A percentile compares a stretch with the other conserved stretches of the same genome.
These are phyloP conservation scores for Leptinotarsa lineolata DNA, from an alignment of 1,140 invertebrate genomes.

Conservation along the genomic window DNA sequence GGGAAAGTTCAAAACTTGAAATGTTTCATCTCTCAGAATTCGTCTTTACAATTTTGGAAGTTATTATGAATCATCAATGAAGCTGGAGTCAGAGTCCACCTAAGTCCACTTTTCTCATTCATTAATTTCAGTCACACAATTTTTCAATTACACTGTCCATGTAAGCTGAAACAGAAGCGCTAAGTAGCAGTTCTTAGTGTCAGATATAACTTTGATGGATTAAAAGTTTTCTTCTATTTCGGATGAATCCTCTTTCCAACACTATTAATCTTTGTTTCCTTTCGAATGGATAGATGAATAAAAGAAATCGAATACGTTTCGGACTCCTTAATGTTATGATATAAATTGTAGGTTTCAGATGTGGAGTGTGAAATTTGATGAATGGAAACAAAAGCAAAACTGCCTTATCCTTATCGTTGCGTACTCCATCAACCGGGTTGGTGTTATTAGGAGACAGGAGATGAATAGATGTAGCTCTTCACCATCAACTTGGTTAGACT, in stretches of 20 bases:
- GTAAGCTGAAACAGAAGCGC: constrained; percentile 13
- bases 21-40: too few species aligned
- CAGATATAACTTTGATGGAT: constrained; percentile 22
- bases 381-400: too few species aligned
- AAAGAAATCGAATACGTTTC: constrained; percentile 16
- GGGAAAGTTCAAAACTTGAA: too few species aligned
- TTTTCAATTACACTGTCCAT: constrained; percentile 16
- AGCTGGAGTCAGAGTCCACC: too few species aligned
- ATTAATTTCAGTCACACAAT: constrained; percentile 17
- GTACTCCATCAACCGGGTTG: too few species aligned
- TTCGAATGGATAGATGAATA: constrained; percentile 13
- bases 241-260: not conserved
- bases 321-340: constrained; percentile 11
- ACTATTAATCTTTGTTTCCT: constrained; percentile 20
- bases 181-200: constrained; percentile 24
- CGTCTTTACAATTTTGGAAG: too few species aligned
- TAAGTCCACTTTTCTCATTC: not conserved
- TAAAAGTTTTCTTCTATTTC: constrained; percentile 22
- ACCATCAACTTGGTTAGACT: too few species aligned
- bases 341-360: constrained; percentile 11
- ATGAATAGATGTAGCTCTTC: too few species aligned
- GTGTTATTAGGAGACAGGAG: too few species aligned
- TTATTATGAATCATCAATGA: too few species aligned
- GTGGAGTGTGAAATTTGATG: too few species aligned
- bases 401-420: too few species aligned